Conservation (phyloP, 2,888 invertebrate species). For the Lycia hirtaria region DNA sequence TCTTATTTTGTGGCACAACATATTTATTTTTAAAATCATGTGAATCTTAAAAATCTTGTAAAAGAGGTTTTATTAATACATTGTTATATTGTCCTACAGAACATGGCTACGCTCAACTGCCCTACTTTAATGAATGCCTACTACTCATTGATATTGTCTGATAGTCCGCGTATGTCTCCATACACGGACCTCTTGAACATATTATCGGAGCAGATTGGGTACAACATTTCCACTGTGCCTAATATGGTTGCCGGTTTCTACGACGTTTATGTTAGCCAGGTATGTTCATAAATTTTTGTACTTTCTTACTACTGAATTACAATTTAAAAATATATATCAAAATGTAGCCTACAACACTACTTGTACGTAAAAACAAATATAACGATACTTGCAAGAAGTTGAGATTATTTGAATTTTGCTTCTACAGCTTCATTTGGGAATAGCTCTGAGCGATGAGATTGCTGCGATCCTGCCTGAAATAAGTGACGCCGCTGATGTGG, state of each 20-base stretch:
- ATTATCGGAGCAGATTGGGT: constrained; percentile 35
- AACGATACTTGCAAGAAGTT: no score
- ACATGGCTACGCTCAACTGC: constrained; percentile 49
- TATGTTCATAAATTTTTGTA: constrained; percentile 18
- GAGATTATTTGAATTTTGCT: background rate
- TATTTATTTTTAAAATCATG: no score
- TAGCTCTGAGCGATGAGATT: constrained; percentile 41
- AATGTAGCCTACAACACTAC: no score
- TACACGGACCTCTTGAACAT: constrained; percentile 38
- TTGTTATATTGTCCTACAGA: constrained; percentile 44
- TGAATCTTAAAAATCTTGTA: no score
- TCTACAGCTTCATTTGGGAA: constrained; percentile 48
- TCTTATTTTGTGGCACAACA: no score
- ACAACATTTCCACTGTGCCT: constrained; percentile 33
- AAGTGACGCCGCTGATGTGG: constrained; percentile 43
- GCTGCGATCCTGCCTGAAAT: constrained; percentile 42
- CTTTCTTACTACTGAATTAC: background rate
- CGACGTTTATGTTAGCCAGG: constrained; percentile 51
- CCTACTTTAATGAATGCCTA: constrained; percentile 38
- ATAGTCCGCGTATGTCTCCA: constrained; percentile 25
- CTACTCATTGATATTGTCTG: background rate
- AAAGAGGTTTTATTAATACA: no score
- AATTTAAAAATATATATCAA: no score
- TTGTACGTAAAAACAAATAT: no score
- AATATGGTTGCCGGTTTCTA: constrained; percentile 34